Base-by-base conservation (phyloP, 1,140 invertebrate genomes). In the Sipha flava region DNA sequence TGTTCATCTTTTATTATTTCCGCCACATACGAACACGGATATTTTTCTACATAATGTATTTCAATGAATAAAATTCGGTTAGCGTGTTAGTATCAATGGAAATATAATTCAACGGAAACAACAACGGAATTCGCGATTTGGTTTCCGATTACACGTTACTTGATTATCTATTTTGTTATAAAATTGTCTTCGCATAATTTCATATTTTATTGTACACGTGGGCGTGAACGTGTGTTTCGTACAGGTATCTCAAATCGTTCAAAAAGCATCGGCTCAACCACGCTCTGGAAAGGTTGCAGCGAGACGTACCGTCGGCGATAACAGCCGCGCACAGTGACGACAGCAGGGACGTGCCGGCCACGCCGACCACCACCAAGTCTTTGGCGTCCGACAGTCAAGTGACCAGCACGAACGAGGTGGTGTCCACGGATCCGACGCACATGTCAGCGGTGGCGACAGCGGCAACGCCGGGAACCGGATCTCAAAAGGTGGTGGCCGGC, bases 191-290 rank as follows among this genome's bases (percentile, higher is more conserved):
- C 3, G 9, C 40, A 9, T 12, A 43, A 43, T 43, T 43, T 12
- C 1, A 5, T 43, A 43, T 7, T n/a, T n/a, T n/a, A n/a, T n/a
- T n/a, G 9, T 43, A 43, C 40, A 3, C 16, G 9, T 43, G 21
- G 23, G 34, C 23, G 43, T n/a, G 18, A 4, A 2, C 40, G 14
- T 37, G n/a, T 34, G 45, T 34, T 1, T 59, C 10, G 16, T 29
- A 7, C 37, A 88, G 92, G 37, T 94, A 94, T 84, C 88, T 95
- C 26, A 95, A 95, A 84, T 95, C 93, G 0, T 95, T 95, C 85
- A 94, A 94, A 85, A 95, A 95, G 85, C 94, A 95, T 83, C 88
- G 93, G 16, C 87, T 95, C 26, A 95, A 95, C 83, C 94, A 95
- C 83, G 92, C 93, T 1, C 84, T 94, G 3, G 93, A 94, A 84